Base-by-base conservation (phyloP, 2,888 invertebrate genomes). In the Lepidocyrtinus sp. region DNA sequence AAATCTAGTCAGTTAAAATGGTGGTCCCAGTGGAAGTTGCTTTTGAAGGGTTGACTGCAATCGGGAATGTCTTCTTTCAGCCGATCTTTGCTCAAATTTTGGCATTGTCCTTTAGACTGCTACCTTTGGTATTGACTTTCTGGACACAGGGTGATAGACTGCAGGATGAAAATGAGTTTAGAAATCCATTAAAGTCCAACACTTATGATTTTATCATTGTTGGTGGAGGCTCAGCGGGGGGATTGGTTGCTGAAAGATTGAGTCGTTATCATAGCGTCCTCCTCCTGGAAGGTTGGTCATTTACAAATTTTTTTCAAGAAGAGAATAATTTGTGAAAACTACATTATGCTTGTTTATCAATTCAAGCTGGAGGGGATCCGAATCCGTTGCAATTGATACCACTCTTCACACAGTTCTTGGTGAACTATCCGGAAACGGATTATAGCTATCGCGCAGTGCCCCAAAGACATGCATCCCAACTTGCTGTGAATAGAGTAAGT, bases 361-460 rank as follows among this genome's bases (percentile, higher is more conserved):
- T n/a, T n/a, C n/a, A 76, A n/a, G 76, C 76, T 12, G 76, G 76
- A 0, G 76, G 75, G n/a, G 75, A 75, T 2, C 81, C 81, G 19
- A 64, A 80, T 71, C 82, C 82, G 12, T 21, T 80, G 5, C 82
- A 82, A 27, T 71, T 46, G n/a, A 76, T 83, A 26, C 82, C 83
- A n/a, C 70, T 72, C 15, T 83, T 83, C 36, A 74, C 65, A 1
- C 2, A 80, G 2, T 83, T 83, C 22, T 46, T 80, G 2, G 25
- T 83, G 15, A 83, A 83, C 55, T 76, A 75, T 50, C 79, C 81
- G n/a, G 79, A 80, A 45, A 77, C 77, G 1, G 83, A 83, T 55
- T 82, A 78, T 77, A 61, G 67, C 63, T 45, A 73, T 25, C 24
- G 62, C 3, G 46, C 46, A 1, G 74, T 82, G 2, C 82, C 82